Percentiles rank a stretch among this genome's conserved stretches.
Evolutionary conservation across 2,888 invertebrate genomes (phyloP).

Genomic region (Lutraria lutraria): DNA sequence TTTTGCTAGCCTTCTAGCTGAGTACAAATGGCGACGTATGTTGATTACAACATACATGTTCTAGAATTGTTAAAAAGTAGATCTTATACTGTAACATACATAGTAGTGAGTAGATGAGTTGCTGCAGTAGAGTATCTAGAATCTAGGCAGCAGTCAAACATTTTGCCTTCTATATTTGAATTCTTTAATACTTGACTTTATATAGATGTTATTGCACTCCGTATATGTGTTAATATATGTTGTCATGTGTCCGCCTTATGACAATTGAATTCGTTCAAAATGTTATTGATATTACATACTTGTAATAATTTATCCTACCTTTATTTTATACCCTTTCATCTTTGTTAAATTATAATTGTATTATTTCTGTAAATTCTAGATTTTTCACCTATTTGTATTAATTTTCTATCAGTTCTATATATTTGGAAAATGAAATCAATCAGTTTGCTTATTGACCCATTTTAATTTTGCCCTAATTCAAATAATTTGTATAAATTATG

Average conservation of each 20-base stretch:
- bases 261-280: neutral
- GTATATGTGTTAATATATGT: constrained; percentile 7
- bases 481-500: constrained; percentile 23
- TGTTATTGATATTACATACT: neutral
- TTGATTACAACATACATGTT: constrained; percentile 13
- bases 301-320: constrained; percentile 25
- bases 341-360: constrained; percentile 1
- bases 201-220: constrained; percentile 21
- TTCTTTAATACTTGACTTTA: constrained; percentile 18
- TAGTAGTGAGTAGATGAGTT: neutral
- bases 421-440: neutral
- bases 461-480: constrained; percentile 25
- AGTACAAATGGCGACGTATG: constrained; percentile 27
- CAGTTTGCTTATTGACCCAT: constrained; percentile 22
- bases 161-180: constrained; percentile 16
- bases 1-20: constrained; percentile 40
- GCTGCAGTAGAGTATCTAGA: neutral
- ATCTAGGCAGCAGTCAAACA: constrained; percentile 5
- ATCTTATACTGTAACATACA: neutral
- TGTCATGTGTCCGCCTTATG: constrained; percentile 14
- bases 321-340: neutral
- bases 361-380: constrained; percentile 20
- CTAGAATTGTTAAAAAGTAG: neutral
- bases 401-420: constrained; percentile 11
- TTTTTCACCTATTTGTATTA: constrained; percentile 24